Conservation (phyloP, 2,888 invertebrate genomes). For the Altica lythri region DNA sequence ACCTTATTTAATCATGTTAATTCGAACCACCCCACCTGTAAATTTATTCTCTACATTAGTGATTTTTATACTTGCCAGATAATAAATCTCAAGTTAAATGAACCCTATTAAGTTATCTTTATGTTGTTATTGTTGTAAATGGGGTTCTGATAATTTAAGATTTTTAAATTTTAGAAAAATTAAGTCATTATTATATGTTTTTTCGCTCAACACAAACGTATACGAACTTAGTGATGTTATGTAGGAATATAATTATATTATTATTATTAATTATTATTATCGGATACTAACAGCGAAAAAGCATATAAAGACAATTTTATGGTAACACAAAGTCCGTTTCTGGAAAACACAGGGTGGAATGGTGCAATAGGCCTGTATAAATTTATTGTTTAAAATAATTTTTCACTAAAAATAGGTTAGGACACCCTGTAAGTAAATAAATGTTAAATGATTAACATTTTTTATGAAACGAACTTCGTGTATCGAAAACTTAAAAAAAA, state of each 20-base stretch:
- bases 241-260: conserved; percentile 51
- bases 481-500: conserved; percentile 8
- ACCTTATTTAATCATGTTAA: no score
- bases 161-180: conserved; percentile 13
- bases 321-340: conserved; percentile 9
- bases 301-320: conserved; percentile 19
- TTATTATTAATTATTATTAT: conserved; percentile 43
- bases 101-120: conserved; percentile 12
- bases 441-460: conserved; percentile 4
- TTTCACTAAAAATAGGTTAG: conserved; percentile 19
- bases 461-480: conserved; percentile 15
- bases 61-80: conserved; percentile 42
- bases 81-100: conserved; percentile 4
- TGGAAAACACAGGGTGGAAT: conserved; percentile 19
- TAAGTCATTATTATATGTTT: conserved; percentile 24
- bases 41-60: conserved; percentile 33
- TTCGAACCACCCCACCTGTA: conserved; percentile 29
- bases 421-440: conserved; percentile 8
- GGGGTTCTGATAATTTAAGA: conserved; percentile 10
- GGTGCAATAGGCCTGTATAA: conserved; percentile 30
- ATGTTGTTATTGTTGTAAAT: conserved; percentile 21
- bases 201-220: conserved; percentile 45
- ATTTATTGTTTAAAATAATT: conserved; percentile 15
- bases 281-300: conserved; percentile 34
- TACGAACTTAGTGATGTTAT: conserved; percentile 54